Base-by-base conservation (phyloP, 2,797 vertebrate genomes). In the Gambusia yucatana region DNA sequence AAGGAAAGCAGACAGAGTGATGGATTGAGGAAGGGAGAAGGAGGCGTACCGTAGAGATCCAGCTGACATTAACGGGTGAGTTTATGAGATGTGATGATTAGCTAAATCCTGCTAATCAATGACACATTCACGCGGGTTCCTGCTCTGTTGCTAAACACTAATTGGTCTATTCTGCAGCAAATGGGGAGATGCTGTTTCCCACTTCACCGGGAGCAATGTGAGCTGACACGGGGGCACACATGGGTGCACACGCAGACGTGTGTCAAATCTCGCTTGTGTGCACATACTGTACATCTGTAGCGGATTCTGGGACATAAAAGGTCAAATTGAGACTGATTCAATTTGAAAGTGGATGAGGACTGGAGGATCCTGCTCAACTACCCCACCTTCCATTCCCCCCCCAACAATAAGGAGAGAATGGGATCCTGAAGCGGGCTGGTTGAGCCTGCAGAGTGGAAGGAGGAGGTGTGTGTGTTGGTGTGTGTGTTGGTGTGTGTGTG, bases 41-140 rank as follows among this genome's bases (percentile, higher is more conserved):
- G 88, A 88, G 90, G 91, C 87, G 86, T 88, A 84, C 79, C 92
- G 90, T 90, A 93, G 86, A 92, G 92, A 90, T 93, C 92, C 93
- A 94, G 93, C 93, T 94, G 93, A 94, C 92, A 91, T 94, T 92
- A 92, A 93, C 89, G 86, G 90, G 83, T 84, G 90, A 92, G 91
- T 94, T 93, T 89, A 94, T 93, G 92, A 94, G 94, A 93, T 89
- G 92, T 94, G 93, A 92, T 95, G 95, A 96, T 96, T 96, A 96
- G 94, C 93, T 90, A 92, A 95, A 96, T 93, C 93, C 91, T 93
- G 93, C 94, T 96, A 96, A 96, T 96, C 96, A 96, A 96, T 95
- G 95, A 93, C 94, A 95, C 94, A 96, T 96, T 96, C 95, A 96
- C 92, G 89, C 90, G 91, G 93, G 94, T 96, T 96, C 95, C 96